Conservation (phyloP, 2,888 invertebrate species). For the Xylocampa areola region DNA sequence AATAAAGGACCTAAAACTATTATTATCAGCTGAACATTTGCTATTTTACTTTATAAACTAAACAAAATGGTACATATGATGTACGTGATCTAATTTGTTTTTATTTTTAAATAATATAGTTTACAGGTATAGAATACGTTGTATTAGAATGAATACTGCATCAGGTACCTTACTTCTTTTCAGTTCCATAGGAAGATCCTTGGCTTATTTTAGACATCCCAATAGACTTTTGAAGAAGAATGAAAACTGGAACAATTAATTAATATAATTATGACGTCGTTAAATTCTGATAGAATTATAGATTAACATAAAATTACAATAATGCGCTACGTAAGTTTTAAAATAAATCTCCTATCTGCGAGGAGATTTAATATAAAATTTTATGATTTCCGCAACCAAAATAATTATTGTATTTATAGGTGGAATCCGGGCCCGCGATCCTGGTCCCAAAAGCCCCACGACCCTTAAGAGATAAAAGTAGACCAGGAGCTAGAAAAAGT, state of each 20-base stretch:
- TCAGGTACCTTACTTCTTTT: conserved; percentile 82
- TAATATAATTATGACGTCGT: neutral
- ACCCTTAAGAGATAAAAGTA: too few species aligned
- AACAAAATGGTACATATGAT: conserved; percentile 37
- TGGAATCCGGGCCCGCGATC: too few species aligned
- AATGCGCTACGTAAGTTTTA: neutral
- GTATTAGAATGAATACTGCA: conserved; percentile 55
- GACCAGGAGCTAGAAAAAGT: too few species aligned
- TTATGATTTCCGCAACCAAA: too few species aligned
- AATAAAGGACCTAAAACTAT: too few species aligned
- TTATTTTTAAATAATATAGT: conserved; percentile 45
- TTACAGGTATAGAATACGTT: conserved; percentile 56
- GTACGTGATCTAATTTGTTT: conserved; percentile 36
- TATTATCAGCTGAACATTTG: conserved; percentile 33
- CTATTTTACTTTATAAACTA: conserved; percentile 28
- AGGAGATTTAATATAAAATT: too few species aligned
- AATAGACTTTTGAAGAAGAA: conserved; percentile 94
- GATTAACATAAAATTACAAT: neutral
- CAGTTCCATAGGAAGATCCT: conserved; percentile 94
- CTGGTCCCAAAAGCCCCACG: too few species aligned
- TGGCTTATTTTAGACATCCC: conserved; percentile 96
- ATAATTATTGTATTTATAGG: too few species aligned
- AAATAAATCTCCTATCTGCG: neutral
- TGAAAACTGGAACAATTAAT: conserved; percentile 91
- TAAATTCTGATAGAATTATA: neutral